Percentiles rank a stretch among this genome's conserved stretches.
These are phyloP conservation scores for Gandaritis pyraliata DNA, from an alignment of 2,888 invertebrate genomes.

Conservation along the genomic window DNA sequence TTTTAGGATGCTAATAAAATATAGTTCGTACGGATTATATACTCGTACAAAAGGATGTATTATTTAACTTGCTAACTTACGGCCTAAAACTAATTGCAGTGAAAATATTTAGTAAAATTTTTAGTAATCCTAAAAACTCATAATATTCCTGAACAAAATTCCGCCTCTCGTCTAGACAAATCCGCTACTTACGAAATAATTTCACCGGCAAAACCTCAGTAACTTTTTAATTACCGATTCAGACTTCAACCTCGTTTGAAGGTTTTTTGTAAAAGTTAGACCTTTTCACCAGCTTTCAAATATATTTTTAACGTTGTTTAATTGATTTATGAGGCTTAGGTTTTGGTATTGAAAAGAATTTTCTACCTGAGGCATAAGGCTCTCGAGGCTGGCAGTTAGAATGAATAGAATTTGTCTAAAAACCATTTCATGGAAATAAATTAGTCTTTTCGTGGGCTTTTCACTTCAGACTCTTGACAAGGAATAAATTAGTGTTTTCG, in stretches of 20 bases:
- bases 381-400: neutral
- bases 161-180: slow-evolving; percentile 15
- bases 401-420: neutral
- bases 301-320: neutral
- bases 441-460: neutral
- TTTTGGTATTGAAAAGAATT: neutral
- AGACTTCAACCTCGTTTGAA: slow-evolving; percentile 18
- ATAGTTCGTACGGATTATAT: too few species aligned
- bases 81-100: too few species aligned
- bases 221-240: slow-evolving; percentile 32
- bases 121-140: neutral
- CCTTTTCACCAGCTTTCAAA: slow-evolving; percentile 6
- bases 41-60: too few species aligned
- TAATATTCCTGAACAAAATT: slow-evolving; percentile 1
- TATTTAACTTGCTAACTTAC: too few species aligned
- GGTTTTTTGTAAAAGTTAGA: slow-evolving; percentile 15
- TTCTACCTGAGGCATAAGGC: neutral
- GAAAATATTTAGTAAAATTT: too few species aligned
- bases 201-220: slow-evolving; percentile 10
- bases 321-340: slow-evolving; percentile 2
- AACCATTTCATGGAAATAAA: neutral
- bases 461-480: neutral
- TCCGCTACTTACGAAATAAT: slow-evolving; percentile 15
- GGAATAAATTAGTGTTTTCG: neutral
- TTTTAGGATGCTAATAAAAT: too few species aligned